Conservation (phyloP, 2,113 vertebrate species). For the Leptobrachium leishanense region DNA sequence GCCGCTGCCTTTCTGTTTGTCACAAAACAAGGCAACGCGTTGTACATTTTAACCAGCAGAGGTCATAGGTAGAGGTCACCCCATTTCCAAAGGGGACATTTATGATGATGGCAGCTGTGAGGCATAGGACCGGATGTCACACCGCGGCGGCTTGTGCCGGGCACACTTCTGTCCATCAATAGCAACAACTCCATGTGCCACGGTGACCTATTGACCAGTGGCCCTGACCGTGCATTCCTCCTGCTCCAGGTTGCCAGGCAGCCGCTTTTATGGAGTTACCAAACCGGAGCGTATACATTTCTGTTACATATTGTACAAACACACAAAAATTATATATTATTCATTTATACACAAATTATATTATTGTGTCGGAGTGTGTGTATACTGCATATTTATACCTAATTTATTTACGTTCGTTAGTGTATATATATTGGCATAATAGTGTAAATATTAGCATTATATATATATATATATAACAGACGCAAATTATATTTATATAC, state of each 20-base stretch:
- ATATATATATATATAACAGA: too few relatives aligned
- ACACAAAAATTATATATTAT: too few relatives aligned
- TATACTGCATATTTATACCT: too few relatives aligned
- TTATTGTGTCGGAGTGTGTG: too few relatives aligned
- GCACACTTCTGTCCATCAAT: slow-evolving; percentile 41
- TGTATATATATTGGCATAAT: too few relatives aligned
- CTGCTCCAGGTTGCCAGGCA: slow-evolving; percentile 7
- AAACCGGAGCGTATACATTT: too few relatives aligned
- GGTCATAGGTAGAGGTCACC: slow-evolving; percentile 22
- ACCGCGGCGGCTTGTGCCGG: slow-evolving; percentile 1
- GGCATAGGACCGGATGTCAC: slow-evolving; percentile 14
- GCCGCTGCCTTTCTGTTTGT: slow-evolving; percentile 18
- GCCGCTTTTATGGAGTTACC: not conserved
- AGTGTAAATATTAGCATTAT: too few relatives aligned
- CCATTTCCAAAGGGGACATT: slow-evolving; percentile 18
- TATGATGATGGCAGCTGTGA: slow-evolving; percentile 32
- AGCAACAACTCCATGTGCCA: slow-evolving; percentile 27
- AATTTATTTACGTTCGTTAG: too few relatives aligned
- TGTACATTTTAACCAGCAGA: slow-evolving; percentile 25
- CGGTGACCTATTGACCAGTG: slow-evolving; percentile 26
- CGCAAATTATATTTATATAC: too few relatives aligned
- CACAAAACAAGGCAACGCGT: not conserved
- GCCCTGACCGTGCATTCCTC: slow-evolving; percentile 22
- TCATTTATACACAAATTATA: too few relatives aligned
- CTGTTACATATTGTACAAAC: too few relatives aligned